A percentile compares a stretch with the other conserved stretches of the same genome.
These are phyloP conservation scores for Odobenus rosmarus DNA, from an alignment of 2,113 vertebrate species.

Conservation along the genomic window DNA sequence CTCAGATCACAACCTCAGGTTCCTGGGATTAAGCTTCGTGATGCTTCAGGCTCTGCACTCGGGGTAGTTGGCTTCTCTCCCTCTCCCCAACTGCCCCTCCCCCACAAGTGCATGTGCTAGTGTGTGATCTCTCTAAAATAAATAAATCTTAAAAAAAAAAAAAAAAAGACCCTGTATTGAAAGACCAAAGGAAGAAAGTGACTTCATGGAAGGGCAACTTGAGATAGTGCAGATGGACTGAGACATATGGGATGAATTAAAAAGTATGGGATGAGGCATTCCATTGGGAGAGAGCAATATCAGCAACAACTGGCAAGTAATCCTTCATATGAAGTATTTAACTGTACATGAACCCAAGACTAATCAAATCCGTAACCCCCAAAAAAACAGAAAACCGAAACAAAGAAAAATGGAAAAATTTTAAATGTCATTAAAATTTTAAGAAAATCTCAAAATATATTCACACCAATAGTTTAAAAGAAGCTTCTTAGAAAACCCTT, in stretches of 20 bases:
- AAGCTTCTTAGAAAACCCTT: constrained; percentile 15
- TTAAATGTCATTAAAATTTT: not conserved
- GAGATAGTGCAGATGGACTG: not conserved
- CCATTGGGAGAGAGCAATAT: not conserved
- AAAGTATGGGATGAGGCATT: not conserved
- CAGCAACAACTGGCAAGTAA: not conserved
- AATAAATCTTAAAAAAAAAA: not conserved
- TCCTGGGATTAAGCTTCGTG: too few relatives aligned
- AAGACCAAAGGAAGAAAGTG: not conserved
- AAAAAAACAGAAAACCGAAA: not conserved
- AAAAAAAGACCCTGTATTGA: not conserved
- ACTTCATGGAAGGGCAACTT: not conserved
- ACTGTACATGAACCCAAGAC: not conserved
- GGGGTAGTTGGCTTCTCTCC: too few relatives aligned
- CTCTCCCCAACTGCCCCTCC: too few relatives aligned
- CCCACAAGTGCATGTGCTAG: too few relatives aligned
- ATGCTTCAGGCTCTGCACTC: too few relatives aligned
- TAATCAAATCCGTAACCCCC: not conserved
- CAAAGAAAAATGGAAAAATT: not conserved
- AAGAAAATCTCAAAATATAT: constrained; percentile 1
- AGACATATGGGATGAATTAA: not conserved
- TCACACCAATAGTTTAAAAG: constrained; percentile 31
- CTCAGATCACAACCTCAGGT: too few relatives aligned
- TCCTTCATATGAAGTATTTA: not conserved
- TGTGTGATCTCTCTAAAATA: too few relatives aligned